Percentiles rank a stretch among this genome's conserved stretches.
These are phyloP conservation scores for Aythya baeri DNA, from an alignment of 2,113 vertebrate genomes.

Conservation along the genomic window DNA sequence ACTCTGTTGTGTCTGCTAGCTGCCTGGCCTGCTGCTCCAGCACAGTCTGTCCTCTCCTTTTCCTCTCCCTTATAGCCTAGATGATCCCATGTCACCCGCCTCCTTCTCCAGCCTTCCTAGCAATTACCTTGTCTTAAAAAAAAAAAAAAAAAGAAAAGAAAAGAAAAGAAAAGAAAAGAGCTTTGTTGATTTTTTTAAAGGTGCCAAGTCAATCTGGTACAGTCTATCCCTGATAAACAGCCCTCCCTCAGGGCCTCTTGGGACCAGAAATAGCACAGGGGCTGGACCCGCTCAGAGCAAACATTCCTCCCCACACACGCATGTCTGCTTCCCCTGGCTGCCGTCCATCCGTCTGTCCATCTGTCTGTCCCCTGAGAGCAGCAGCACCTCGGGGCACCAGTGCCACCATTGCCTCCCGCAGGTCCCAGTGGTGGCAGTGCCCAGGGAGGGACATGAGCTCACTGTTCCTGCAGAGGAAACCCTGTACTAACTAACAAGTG, in stretches of 20 bases:
- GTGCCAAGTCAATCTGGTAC: conserved; percentile 60
- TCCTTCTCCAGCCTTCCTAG: neutral
- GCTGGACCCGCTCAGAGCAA: conserved; percentile 16
- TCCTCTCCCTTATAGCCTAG: neutral
- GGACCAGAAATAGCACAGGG: conserved; percentile 31
- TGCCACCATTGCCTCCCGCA: rapidly evolving
- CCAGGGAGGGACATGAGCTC: rapidly evolving
- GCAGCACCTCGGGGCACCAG: neutral
- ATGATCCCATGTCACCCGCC: neutral
- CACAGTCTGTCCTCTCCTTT: neutral
- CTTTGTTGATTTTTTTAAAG: neutral
- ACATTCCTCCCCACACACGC: conserved; percentile 27
- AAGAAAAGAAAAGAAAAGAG: neutral
- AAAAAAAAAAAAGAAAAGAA: neutral
- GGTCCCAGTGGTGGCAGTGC: rapidly evolving
- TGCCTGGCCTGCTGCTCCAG: neutral
- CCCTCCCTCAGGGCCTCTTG: conserved; percentile 8
- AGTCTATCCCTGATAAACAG: conserved; percentile 61
- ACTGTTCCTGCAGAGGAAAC: neutral
- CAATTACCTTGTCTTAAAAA: neutral
- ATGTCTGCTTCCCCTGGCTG: neutral
- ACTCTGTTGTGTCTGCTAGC: neutral
- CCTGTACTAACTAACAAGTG: neutral
- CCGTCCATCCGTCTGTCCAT: neutral
- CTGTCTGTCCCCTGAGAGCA: rapidly evolving